Evolutionary conservation across 2,888 invertebrate genomes (phyloP), one percentile per base, ranked within the genome.

Genomic region (Furcula furcula): DNA sequence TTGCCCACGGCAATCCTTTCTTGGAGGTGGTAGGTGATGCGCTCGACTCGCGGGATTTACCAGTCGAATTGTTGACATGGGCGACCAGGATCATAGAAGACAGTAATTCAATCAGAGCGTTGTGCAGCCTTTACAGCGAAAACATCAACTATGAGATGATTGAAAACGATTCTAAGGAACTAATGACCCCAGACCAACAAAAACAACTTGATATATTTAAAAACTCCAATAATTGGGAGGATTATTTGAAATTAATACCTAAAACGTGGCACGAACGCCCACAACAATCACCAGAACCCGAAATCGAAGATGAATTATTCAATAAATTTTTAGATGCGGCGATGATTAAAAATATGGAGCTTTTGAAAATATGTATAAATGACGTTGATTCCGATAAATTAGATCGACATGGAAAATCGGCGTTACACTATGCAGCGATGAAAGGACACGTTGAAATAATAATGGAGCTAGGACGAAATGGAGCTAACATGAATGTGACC

Each of bases 1-100:
- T 44, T 2, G 36, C 34, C 11, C 44, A 44, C 11, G 44, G 44
- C 1, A 41, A 44, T 22, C 44, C 44, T 0, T 37, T 42, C 12
- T 22, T 44, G 2, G 44, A 44, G 5, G 37, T 37, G 1, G 32
- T 42, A 9, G 29, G 37, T 2, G 27, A 29, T 7, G 7, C 20
- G 3, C 26, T 44, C 3, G 34, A 44, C 7, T n/a, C 34, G 5
- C 15, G 20, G n/a, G 43, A 44, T 6, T 20, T 32, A 9, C 13
- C 44, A 4, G 9, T 16, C 6, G 43, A 26, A 6, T 20, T 27
- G 2, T 4, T 42, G 4, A 10, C 19, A 7, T 37, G 37, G 37
- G 44, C 44, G 1, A 15, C 9, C 0, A 31, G 11, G 19, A 34
- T 42, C 5, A 29, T 29, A 4, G 1, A 32, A 4, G 43, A 44